These are phyloP conservation scores for Aphidius ervi DNA, from an alignment of 1,140 invertebrate genomes.

Conservation along the genomic window DNA sequence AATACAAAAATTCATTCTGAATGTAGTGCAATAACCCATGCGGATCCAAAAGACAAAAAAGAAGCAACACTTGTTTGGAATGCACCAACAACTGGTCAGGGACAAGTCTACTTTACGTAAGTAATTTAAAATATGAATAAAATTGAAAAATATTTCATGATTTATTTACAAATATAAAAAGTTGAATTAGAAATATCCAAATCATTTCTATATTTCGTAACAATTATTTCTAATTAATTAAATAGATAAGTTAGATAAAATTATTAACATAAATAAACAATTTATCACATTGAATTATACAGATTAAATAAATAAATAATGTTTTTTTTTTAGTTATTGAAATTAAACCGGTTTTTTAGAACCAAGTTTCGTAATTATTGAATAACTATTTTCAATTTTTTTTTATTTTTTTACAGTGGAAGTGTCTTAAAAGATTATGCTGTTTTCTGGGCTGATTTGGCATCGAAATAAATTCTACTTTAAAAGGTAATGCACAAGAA, in stretches of 20 bases:
- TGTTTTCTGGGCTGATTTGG: constrained; percentile 65
- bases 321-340: not conserved
- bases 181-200: no score
- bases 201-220: no score
- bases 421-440: constrained; percentile 68
- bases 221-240: no score
- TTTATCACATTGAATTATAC: not conserved
- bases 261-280: no score
- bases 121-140: constrained; percentile 33
- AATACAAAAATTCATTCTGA: constrained; percentile 72
- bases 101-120: constrained; percentile 76
- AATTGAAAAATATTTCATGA: no score
- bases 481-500: constrained; percentile 1
- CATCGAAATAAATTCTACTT: constrained; percentile 27
- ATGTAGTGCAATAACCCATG: constrained; percentile 75
- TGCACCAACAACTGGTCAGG: constrained; percentile 61
- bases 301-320: not conserved
- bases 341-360: not conserved
- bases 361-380: not conserved
- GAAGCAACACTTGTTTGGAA: constrained; percentile 70
- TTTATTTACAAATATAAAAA: no score
- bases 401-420: constrained; percentile 58
- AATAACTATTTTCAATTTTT: constrained; percentile 8
- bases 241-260: no score
- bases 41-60: constrained; percentile 70